Evolutionary conservation across 1,140 invertebrate species (phyloP).

Genomic region (Heterodera schachtii): DNA sequence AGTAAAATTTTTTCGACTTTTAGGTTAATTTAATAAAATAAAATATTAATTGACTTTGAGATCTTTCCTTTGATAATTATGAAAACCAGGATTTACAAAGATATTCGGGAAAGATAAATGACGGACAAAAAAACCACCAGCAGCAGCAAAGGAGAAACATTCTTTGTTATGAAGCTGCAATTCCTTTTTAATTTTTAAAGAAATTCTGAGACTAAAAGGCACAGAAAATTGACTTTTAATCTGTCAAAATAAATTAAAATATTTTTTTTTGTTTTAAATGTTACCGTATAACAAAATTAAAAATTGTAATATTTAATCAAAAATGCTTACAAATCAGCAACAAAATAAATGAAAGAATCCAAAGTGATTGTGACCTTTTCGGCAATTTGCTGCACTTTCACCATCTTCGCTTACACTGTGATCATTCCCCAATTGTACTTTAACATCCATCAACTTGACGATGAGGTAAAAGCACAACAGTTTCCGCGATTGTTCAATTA

Average conservation of each 20-base stretch:
- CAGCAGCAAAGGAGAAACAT: background rate
- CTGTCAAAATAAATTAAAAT: too few species aligned
- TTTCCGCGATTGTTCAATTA: too few species aligned
- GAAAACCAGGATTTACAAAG: background rate
- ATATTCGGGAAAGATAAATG: background rate
- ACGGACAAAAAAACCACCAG: too few species aligned
- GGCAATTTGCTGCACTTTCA: slow-evolving; percentile 32
- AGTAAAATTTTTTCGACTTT: too few species aligned
- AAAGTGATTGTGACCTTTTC: slow-evolving; percentile 43
- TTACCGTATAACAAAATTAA: too few species aligned
- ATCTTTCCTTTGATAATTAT: background rate
- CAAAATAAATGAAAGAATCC: slow-evolving; percentile 24
- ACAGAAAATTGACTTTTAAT: too few species aligned
- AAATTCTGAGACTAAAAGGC: background rate
- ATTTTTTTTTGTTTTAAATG: too few species aligned
- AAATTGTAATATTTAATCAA: too few species aligned
- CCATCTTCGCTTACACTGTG: slow-evolving; percentile 34
- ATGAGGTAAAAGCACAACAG: background rate
- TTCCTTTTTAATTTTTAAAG: background rate
- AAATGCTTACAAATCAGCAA: too few species aligned
- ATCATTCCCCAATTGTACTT: slow-evolving; percentile 38
- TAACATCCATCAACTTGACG: slow-evolving; percentile 11
- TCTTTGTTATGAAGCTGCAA: background rate
- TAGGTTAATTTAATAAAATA: too few species aligned
- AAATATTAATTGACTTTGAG: too few species aligned